Percentiles rank a stretch among this genome's conserved stretches.
phyloP scores from a whole-genome alignment of 2,888 invertebrate species.

The Cheilosia vulpina region DNA sequence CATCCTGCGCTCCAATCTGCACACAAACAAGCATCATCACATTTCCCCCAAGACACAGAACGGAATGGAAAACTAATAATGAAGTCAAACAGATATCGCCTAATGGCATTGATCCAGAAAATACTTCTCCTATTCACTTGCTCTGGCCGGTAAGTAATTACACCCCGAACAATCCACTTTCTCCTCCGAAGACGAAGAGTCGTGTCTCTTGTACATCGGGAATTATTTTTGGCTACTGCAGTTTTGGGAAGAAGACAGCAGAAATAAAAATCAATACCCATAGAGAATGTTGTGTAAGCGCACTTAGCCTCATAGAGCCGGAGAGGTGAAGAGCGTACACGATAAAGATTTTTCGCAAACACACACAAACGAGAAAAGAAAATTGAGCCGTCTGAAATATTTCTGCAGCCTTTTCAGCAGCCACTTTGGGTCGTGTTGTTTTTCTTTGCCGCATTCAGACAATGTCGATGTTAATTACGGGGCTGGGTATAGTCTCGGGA shows the following conservation, averaged over 20 bases:
- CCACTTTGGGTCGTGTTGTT: conserved; percentile 46
- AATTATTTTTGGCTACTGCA: conserved; percentile 33
- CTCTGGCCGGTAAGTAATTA: conserved; percentile 16
- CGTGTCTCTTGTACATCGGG: conserved; percentile 21
- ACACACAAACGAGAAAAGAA: conserved; percentile 20
- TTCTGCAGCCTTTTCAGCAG: conserved; percentile 51
- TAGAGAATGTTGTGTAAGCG: not conserved
- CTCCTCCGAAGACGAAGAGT: not conserved
- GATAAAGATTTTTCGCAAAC: not conserved
- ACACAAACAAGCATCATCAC: conserved; percentile 32
- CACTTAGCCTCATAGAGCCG: not conserved
- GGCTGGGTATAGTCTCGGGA: conserved; percentile 47
- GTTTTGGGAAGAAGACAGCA: not conserved
- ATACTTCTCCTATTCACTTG: not conserved
- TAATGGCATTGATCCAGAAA: conserved; percentile 47
- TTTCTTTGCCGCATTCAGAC: conserved; percentile 58
- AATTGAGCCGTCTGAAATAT: conserved; percentile 53
- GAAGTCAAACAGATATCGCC: conserved; percentile 46
- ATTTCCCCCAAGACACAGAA: conserved; percentile 1
- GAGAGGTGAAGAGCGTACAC: too few relatives aligned
- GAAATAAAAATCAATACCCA: conserved; percentile 49
- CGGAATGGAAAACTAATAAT: conserved; percentile 35
- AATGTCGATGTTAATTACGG: conserved; percentile 68
- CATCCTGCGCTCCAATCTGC: not conserved
- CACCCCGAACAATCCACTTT: conserved; percentile 14